Evolutionary conservation across 2,888 invertebrate genomes (phyloP).

Genomic region (Thera britannica): DNA sequence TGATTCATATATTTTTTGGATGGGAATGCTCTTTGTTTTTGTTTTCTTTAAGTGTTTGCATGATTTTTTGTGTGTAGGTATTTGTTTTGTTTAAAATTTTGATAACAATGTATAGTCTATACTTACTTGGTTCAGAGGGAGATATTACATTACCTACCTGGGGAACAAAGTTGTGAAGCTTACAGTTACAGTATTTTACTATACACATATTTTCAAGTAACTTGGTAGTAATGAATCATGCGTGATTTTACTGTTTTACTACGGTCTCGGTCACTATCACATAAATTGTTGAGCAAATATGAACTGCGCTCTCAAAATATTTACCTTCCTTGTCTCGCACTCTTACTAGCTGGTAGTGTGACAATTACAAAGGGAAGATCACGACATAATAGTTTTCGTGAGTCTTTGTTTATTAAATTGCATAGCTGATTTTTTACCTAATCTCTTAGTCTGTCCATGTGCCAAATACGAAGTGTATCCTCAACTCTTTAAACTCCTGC

Average conservation of each 20-base stretch:
- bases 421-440: neutral
- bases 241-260: no score
- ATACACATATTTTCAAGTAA: no score
- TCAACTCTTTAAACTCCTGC: slow-evolving; percentile 39
- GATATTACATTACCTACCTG: no score
- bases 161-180: no score
- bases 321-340: slow-evolving; percentile 8
- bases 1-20: no score
- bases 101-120: no score
- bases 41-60: slow-evolving; percentile 33
- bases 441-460: neutral
- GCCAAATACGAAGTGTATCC: neutral
- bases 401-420: no score
- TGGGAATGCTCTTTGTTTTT: slow-evolving; percentile 13
- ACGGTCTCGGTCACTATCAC: slow-evolving; percentile 1
- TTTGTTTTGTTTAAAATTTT: neutral
- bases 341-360: neutral
- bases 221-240: no score
- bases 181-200: no score
- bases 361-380: neutral
- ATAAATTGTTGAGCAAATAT: slow-evolving; percentile 29
- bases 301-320: slow-evolving; percentile 19
- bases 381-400: neutral
- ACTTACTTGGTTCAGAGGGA: no score
- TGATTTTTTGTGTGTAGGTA: slow-evolving; percentile 5